Conservation (phyloP, 2,797 vertebrate genomes). For the Leptoclinus maculatus region DNA sequence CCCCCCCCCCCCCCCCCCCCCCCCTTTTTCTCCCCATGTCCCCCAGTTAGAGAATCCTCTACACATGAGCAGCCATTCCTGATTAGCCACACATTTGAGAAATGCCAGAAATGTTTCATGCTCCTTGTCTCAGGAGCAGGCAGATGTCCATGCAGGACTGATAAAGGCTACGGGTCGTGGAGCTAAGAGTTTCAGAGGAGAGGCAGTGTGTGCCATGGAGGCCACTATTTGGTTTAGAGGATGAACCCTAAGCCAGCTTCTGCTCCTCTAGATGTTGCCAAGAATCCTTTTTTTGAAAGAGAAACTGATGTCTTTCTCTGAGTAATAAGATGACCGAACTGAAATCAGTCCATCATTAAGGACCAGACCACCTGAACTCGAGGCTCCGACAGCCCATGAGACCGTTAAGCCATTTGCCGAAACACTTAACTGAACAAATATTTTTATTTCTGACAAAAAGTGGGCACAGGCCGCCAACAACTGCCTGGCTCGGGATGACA, state of each 20-base stretch:
- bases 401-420: constrained; percentile 45
- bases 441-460: constrained; percentile 53
- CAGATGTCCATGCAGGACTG: constrained; percentile 40
- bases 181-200: constrained; percentile 29
- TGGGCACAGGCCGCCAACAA: constrained; percentile 32
- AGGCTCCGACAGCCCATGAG: constrained; percentile 6
- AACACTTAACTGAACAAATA: constrained; percentile 63
- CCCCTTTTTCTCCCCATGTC: constrained; percentile 19
- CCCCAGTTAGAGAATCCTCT: constrained; percentile 52
- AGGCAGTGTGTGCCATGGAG: constrained; percentile 22
- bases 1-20: constrained; percentile 18
- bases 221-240: constrained; percentile 27
- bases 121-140: constrained; percentile 58
- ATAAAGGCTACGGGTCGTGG: constrained; percentile 45
- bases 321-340: constrained; percentile 16
- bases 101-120: constrained; percentile 82
- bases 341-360: constrained; percentile 8
- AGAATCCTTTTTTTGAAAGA: not conserved
- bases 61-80: constrained; percentile 76
- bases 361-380: constrained; percentile 37
- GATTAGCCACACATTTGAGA: constrained; percentile 81
- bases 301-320: constrained; percentile 35
- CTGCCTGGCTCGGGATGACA: constrained; percentile 16
- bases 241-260: constrained; percentile 12
- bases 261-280: not conserved